A percentile compares a stretch with the other conserved stretches of the same genome.
phyloP scores from a whole-genome alignment of 2,113 vertebrate species.

The Gnathonemus longibarbis region DNA sequence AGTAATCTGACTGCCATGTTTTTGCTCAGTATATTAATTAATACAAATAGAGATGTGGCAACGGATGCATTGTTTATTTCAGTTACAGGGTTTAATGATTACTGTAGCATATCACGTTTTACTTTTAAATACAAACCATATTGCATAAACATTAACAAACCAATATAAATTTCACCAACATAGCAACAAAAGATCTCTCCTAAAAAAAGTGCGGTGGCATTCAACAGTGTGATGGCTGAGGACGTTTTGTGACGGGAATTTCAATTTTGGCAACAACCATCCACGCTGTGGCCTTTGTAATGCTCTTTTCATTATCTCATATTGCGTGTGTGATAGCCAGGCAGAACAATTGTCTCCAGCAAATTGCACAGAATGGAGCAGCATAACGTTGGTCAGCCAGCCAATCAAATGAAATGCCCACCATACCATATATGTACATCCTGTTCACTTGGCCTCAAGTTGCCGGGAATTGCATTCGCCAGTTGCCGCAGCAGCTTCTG shows the following conservation, averaged over 20 bases:
- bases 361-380: conserved; percentile 12
- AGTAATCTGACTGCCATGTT: neutral
- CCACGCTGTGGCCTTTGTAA: neutral
- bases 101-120: neutral
- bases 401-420: conserved; percentile 17
- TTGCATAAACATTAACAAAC: neutral
- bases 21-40: neutral
- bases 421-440: conserved; percentile 25
- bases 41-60: neutral
- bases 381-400: conserved; percentile 13
- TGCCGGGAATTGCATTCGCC: conserved; percentile 25
- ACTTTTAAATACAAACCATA: neutral
- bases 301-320: conserved; percentile 23
- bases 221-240: neutral
- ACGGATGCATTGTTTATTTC: neutral
- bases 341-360: conserved; percentile 16
- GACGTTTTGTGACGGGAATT: conserved; percentile 5
- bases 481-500: conserved; percentile 11
- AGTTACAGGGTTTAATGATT: neutral
- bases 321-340: conserved; percentile 12
- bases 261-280: conserved; percentile 12
- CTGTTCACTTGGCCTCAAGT: conserved; percentile 20
- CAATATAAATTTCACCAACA: neutral
- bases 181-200: neutral
- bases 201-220: conserved; percentile 2